Percentiles rank a stretch among this genome's conserved stretches.
These are phyloP conservation scores for Chloroceryle inda DNA, from an alignment of 2,797 vertebrate genomes.

Conservation along the genomic window DNA sequence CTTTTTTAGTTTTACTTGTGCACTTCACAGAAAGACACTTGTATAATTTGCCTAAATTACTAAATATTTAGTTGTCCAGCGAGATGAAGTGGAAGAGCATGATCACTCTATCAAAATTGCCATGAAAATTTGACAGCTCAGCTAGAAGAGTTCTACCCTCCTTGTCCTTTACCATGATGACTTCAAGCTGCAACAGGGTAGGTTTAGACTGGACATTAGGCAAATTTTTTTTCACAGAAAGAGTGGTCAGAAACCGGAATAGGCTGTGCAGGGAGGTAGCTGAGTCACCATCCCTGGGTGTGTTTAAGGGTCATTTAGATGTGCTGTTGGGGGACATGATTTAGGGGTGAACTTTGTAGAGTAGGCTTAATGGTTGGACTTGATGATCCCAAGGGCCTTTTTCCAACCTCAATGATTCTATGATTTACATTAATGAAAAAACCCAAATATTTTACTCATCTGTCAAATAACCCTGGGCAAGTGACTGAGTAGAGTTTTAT, in stretches of 20 bases:
- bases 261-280: too few species aligned
- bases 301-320: too few species aligned
- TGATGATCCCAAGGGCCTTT: too few species aligned
- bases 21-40: background rate
- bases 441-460: background rate
- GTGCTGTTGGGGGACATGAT: too few species aligned
- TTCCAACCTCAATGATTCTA: too few species aligned
- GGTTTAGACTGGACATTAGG: too few species aligned
- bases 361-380: too few species aligned
- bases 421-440: background rate
- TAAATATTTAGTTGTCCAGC: background rate
- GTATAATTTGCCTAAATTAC: background rate
- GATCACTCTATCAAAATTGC: background rate
- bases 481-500: background rate
- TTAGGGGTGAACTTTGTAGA: too few species aligned
- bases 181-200: background rate
- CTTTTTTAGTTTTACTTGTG: background rate
- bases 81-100: background rate
- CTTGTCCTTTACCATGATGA: background rate
- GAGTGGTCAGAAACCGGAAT: too few species aligned
- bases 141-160: background rate
- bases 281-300: too few species aligned
- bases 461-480: background rate
- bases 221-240: too few species aligned
- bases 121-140: background rate